Base-by-base conservation (phyloP, 1,140 invertebrate species). In the Piezodorus guildinii region DNA sequence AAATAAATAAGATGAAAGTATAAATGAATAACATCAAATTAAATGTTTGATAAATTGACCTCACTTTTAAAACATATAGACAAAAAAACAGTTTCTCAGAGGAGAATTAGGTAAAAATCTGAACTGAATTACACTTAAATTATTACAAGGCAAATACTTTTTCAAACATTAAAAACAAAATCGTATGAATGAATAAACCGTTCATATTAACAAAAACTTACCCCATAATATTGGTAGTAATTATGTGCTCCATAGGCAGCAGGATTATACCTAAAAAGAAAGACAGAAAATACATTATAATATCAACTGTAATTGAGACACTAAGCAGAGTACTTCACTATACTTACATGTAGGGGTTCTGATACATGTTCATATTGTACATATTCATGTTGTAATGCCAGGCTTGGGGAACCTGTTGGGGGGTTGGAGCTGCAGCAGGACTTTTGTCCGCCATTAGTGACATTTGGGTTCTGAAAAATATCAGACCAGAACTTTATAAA, bases 321-420 rank as follows among this genome's bases (percentile, higher is more conserved):
- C 2, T 8, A 10, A 39, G 9, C 6, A 39, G 6, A 39, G 12
- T 39, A 39, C 9, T 39, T 10, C 12, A 4, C 12, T 12, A 4
- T 12, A 60, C 58, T 60, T 12, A 60, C 58, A 60, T 60, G 39
- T 60, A 60, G 1, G 58, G 58, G 43, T 60, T 34, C 43, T 34
- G 39, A 60, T 60, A 60, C 58, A 60, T 60, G 16, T 60, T 60
- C 52, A 56, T 56, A 25, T 56, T 56, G 23, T 56, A 56, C 52
- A 56, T 56, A 44, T 60, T 43, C 58, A 60, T 60, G 21, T 60
- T 60, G 25, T 60, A 60, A 16, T 34, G 58, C 58, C 58, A 60
- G n/a, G 27, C n/a, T 34, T 25, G n/a, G 5, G 58, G 58, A 17
- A 44, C n/a, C 25, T 43, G 30, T 25, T 60, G 58, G 16, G 58